Evolutionary conservation across 2,113 vertebrate genomes (phyloP), one percentile per base, ranked within the genome.

Genomic region (Eidolon helvum): DNA sequence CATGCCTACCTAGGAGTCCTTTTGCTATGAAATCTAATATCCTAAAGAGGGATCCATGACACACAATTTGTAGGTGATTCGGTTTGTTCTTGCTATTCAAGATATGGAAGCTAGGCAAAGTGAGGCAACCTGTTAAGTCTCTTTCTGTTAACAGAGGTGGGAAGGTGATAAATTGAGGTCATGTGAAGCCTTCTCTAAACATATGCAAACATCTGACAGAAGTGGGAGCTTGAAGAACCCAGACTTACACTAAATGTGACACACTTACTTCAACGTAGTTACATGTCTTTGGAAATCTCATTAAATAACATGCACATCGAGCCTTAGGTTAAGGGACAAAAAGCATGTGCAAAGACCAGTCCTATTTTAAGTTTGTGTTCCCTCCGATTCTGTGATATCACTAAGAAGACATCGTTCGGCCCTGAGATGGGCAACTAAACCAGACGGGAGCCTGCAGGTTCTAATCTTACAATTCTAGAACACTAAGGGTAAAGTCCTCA

Each of bases 311-410:
- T 50, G 22, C 21, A 0, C 2, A 26, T 4, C 35, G 43, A 93
- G 14, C 0, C 1, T 80, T 48, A 26, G 48, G 35, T 38, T 33
- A 57, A 40, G 35, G 7, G 40, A 65, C 43, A 79, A 28, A 9
- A 6, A 50, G 10, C 14, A 19, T 0, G 1, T 10, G 2, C 0
- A 2, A 5, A 66, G 10, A 65, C 0, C 10, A 68, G 26, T n/a
- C 59, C 24, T 14, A 22, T 38, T 1, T 28, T 2, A 2, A n/a
- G n/a, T 59, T 33, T 53, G 2, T 43, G 21, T 61, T 50, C 71
- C 30, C 43, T 80, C 21, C 28, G 1, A 59, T 63, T 69, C 68
- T 79, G 55, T 38, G 22, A 40, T 4, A 50, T 59, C 35, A 21
- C n/a, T 68, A 26, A 55, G 30, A 59, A 66, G 66, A 38, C 0